Evolutionary conservation across 2,113 vertebrate genomes (phyloP).

Genomic region (Salvelinus fontinalis): DNA sequence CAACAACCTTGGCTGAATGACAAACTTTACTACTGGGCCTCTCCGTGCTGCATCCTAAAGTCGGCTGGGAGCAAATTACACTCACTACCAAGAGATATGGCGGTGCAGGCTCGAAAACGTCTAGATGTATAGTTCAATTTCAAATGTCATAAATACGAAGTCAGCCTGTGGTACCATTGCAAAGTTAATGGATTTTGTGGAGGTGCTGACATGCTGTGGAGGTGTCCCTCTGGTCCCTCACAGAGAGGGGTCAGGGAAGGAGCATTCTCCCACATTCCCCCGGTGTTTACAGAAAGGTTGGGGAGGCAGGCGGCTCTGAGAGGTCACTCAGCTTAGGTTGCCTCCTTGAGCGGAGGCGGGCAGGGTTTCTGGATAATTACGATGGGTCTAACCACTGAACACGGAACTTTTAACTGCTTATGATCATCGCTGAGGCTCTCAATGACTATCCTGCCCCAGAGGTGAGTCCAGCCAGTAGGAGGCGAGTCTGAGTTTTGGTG

Average conservation of each 20-base stretch:
- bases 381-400: no score
- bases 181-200: slow-evolving; percentile 15
- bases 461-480: no score
- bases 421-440: no score
- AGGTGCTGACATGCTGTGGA: slow-evolving; percentile 2
- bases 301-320: slow-evolving; percentile 17
- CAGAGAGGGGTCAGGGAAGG: background rate
- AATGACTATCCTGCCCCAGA: no score
- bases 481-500: no score
- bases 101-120: slow-evolving; percentile 7
- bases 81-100: background rate
- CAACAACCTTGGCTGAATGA: slow-evolving; percentile 28
- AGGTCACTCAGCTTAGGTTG: background rate
- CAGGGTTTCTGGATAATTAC: no score
- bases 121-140: background rate
- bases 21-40: slow-evolving; percentile 23
- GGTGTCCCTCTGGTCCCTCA: slow-evolving; percentile 19
- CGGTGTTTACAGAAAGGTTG: slow-evolving; percentile 32
- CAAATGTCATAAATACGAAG: slow-evolving; percentile 7
- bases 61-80: background rate
- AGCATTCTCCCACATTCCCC: background rate
- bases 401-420: no score
- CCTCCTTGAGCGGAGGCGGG: background rate
- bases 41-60: background rate
- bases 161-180: background rate